Evolutionary conservation across 2,113 vertebrate genomes (phyloP), one percentile per base, ranked within the genome.

Genomic region (Leptosomus discolor): DNA sequence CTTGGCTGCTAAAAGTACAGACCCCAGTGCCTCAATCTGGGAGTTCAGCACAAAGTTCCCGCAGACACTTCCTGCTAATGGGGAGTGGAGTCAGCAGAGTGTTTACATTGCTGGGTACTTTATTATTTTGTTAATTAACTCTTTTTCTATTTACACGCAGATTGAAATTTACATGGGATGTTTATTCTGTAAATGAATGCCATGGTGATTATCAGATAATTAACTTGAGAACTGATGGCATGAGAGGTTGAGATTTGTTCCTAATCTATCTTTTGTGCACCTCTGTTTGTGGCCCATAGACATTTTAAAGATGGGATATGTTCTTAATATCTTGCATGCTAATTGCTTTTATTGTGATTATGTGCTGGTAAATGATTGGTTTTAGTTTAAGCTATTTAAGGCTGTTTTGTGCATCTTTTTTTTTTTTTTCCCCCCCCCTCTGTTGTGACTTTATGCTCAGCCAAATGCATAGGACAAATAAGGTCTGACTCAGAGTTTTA

Each of bases 201-300:
- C 60, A 64, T 41, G 41, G 92, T 93, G 94, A 97, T 98, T 97
- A 97, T 95, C 83, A 93, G 90, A 97, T 95, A 97, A 97, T 97
- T 96, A 97, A 92, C 90, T 96, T 53, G 79, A 94, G 92, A 95
- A 96, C 3, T 92, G 91, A 96, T 95, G 77, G 77, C 60, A 39
- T 91, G 71, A 95, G 83, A 88, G 34, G 83, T 93, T 90, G 77
- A 84, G 85, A 93, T 96, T 96, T 88, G 30, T 84, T 96, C 56
- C 41, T 95, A 94, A 96, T 92, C 87, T 94, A 12, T 94, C 75
- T 96, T 95, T 88, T 87, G 58, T 95, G 82, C 88, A 90, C 79
- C 60, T 87, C 94, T 95, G 39, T 92, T 97, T 97, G 76, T 91
- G 85, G 80, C 91, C 77, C 24, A 26, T 12, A 69, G 95, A 95